phyloP scores from a whole-genome alignment of 2,113 vertebrate genomes.

The Paedocypris sp. region DNA sequence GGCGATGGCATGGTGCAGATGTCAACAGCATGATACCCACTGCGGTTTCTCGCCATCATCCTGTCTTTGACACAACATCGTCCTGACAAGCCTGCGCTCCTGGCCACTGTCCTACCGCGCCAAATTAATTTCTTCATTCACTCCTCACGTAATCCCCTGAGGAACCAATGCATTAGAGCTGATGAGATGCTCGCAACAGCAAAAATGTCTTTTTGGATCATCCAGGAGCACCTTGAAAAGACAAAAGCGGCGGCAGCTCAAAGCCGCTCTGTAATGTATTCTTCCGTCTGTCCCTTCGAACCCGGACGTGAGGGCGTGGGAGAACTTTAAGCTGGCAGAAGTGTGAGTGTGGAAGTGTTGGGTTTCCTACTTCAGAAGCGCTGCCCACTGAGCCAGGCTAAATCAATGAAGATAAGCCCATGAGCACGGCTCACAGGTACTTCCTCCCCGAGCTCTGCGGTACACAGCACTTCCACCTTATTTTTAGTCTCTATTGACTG shows the following conservation, averaged over 20 bases:
- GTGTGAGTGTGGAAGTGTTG: background rate
- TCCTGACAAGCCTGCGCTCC: conserved; percentile 6
- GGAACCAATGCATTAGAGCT: conserved; percentile 8
- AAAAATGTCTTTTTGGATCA: conserved; percentile 8
- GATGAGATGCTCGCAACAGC: conserved; percentile 18
- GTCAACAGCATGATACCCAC: background rate
- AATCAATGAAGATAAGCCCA: conserved; percentile 9
- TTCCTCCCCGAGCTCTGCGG: background rate
- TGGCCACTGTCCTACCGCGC: conserved; percentile 10
- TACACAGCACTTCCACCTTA: conserved; percentile 30
- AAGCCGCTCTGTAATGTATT: background rate
- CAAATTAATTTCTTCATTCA: conserved; percentile 21
- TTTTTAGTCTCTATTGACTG: conserved; percentile 61
- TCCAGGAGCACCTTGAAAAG: background rate
- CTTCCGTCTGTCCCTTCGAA: background rate
- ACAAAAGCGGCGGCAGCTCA: background rate
- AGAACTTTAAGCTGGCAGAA: background rate
- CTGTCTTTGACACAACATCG: conserved; percentile 13
- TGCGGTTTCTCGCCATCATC: conserved; percentile 8
- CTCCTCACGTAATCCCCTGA: conserved; percentile 17
- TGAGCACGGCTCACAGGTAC: conserved; percentile 4
- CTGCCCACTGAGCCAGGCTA: conserved; percentile 10
- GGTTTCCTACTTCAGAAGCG: conserved; percentile 11
- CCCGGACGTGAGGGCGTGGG: conserved; percentile 3
- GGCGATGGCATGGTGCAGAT: conserved; percentile 1